These are phyloP conservation scores for Agrotis puta DNA, from an alignment of 2,888 invertebrate species.

Conservation along the genomic window DNA sequence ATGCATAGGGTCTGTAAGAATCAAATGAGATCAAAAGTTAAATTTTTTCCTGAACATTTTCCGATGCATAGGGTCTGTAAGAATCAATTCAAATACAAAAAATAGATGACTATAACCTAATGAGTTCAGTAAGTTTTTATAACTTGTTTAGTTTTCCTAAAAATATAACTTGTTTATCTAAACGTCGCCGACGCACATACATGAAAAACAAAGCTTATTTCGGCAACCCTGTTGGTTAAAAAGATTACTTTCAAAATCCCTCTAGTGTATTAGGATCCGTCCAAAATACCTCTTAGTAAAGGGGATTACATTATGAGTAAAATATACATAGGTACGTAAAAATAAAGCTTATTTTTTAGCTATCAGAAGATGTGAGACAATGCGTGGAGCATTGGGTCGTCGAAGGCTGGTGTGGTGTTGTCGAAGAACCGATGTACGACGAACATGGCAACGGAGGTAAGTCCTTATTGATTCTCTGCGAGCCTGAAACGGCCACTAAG, in stretches of 20 bases:
- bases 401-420: constrained; percentile 88
- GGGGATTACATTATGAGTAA: constrained; percentile 23
- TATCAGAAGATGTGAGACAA: constrained; percentile 87
- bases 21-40: too few species aligned
- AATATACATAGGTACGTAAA: not conserved
- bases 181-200: not conserved
- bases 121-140: not conserved
- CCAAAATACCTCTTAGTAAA: constrained; percentile 26
- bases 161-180: not conserved
- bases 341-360: constrained; percentile 69
- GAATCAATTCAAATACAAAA: too few species aligned
- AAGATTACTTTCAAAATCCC: constrained; percentile 41
- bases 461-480: not conserved
- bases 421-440: constrained; percentile 85
- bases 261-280: constrained; percentile 31
- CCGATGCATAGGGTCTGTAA: not conserved
- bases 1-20: not conserved
- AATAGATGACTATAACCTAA: too few species aligned
- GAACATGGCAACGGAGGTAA: constrained; percentile 83
- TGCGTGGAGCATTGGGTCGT: constrained; percentile 87
- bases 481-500: too few species aligned
- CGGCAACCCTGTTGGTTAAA: constrained; percentile 22
- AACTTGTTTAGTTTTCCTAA: not conserved
- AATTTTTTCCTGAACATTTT: constrained; percentile 5
- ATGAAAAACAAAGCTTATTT: constrained; percentile 17